Conservation (phyloP, 1,140 invertebrate genomes). For the Panonychus citri region DNA sequence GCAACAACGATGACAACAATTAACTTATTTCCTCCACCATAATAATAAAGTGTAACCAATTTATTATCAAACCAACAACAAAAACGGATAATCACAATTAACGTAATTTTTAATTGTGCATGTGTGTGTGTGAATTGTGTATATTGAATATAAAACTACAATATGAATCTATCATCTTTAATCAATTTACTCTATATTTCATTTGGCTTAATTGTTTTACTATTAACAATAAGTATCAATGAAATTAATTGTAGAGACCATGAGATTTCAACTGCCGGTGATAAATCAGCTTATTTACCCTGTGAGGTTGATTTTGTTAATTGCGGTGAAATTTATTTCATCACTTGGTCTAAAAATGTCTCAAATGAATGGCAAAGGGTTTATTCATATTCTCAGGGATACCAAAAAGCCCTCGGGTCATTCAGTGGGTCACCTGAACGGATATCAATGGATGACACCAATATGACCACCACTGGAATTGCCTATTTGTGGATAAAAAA, state of each 20-base stretch:
- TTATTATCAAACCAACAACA: too few relatives aligned
- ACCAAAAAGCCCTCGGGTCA: constrained; percentile 13
- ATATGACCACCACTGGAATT: constrained; percentile 6
- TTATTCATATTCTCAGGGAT: constrained; percentile 14
- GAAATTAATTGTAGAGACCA: constrained; percentile 8
- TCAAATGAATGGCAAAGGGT: constrained; percentile 16
- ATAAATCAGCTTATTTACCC: constrained; percentile 13
- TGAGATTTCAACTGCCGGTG: constrained; percentile 13
- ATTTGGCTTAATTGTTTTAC: background rate
- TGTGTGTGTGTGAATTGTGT: background rate
- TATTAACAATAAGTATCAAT: background rate
- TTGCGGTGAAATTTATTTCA: constrained; percentile 18
- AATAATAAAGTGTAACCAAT: too few relatives aligned
- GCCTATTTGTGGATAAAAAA: constrained; percentile 17
- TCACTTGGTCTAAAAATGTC: constrained; percentile 17
- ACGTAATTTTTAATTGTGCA: too few relatives aligned
- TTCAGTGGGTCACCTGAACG: constrained; percentile 6
- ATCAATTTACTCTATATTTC: background rate
- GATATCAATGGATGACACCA: background rate
- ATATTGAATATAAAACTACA: background rate
- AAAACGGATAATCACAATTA: too few relatives aligned
- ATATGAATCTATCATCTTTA: background rate
- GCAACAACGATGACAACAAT: too few relatives aligned
- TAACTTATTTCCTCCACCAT: too few relatives aligned
- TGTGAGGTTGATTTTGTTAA: constrained; percentile 14